Percentiles rank a stretch among this genome's conserved stretches.
phyloP scores from a whole-genome alignment of 2,888 invertebrate genomes.

The Vanessa cardui region DNA sequence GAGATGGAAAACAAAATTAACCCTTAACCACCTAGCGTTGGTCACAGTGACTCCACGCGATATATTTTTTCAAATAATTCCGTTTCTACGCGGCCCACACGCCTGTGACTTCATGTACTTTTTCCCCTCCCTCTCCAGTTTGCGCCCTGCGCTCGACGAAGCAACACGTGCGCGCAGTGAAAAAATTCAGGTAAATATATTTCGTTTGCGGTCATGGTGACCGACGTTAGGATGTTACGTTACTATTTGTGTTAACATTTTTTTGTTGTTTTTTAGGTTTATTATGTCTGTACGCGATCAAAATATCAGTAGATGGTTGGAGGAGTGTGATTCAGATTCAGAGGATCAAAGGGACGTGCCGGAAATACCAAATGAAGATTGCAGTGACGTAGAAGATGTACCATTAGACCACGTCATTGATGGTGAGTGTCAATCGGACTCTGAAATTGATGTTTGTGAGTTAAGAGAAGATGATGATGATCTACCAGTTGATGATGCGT shows the following conservation, averaged over 20 bases:
- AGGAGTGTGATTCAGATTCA: slow-evolving; percentile 16
- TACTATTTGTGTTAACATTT: too few species aligned
- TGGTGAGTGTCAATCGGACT: slow-evolving; percentile 18
- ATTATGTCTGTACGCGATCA: background rate
- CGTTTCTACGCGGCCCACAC: slow-evolving; percentile 6
- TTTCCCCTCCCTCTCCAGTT: slow-evolving; percentile 21
- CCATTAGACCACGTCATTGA: slow-evolving; percentile 19
- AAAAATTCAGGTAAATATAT: slow-evolving; percentile 19
- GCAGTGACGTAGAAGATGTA: slow-evolving; percentile 15
- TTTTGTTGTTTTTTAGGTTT: background rate
- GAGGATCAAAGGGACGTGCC: slow-evolving; percentile 19
- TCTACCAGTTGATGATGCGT: slow-evolving; percentile 17
- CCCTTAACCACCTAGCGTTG: slow-evolving; percentile 23
- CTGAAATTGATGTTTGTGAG: slow-evolving; percentile 14
- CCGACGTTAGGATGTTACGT: too few species aligned
- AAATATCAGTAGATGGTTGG: slow-evolving; percentile 21
- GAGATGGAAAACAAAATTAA: too few species aligned
- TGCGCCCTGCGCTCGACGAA: slow-evolving; percentile 14
- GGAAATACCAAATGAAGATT: slow-evolving; percentile 22
- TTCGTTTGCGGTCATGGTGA: slow-evolving; percentile 7
- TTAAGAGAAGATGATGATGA: slow-evolving; percentile 12
- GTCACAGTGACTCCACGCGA: slow-evolving; percentile 22
- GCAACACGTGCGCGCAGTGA: slow-evolving; percentile 20
- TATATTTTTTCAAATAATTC: slow-evolving; percentile 19
- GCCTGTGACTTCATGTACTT: slow-evolving; percentile 22